Evolutionary conservation across 2,797 vertebrate species (phyloP).

Genomic region (Gymnoscopelus microlampas): DNA sequence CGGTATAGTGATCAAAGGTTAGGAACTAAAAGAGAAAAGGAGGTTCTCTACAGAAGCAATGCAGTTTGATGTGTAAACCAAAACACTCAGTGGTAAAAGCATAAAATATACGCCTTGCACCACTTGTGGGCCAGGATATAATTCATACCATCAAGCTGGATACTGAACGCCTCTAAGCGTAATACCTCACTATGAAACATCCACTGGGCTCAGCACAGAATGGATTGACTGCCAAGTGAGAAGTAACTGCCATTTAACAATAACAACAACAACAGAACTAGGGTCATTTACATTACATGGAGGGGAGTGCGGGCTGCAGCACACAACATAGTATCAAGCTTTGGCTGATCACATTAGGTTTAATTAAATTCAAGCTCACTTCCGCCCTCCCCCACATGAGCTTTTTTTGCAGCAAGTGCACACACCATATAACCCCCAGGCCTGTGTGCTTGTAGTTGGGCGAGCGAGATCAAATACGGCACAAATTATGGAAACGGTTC

Average conservation of each 20-base stretch:
- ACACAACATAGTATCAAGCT: conserved; percentile 33
- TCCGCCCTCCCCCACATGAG: conserved; percentile 28
- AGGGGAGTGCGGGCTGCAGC: conserved; percentile 1
- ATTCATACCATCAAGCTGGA: neutral
- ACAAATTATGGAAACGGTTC: conserved; percentile 69
- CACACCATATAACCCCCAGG: conserved; percentile 34
- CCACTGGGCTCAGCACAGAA: conserved; percentile 39
- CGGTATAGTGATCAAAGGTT: no score
- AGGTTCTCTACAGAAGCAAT: no score
- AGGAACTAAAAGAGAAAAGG: no score
- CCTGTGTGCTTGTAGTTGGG: conserved; percentile 19
- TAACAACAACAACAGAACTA: conserved; percentile 25
- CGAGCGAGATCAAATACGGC: conserved; percentile 65
- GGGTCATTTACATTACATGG: conserved; percentile 49
- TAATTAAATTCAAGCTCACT: conserved; percentile 56
- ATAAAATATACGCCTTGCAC: conserved; percentile 4
- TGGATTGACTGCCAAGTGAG: conserved; percentile 4
- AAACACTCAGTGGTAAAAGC: neutral
- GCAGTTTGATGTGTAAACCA: no score
- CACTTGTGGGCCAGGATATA: neutral
- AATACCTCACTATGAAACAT: conserved; percentile 1
- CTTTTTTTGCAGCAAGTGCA: conserved; percentile 19
- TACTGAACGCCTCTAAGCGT: conserved; percentile 10
- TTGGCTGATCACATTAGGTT: conserved; percentile 51
- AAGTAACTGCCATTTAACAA: neutral